phyloP scores from a whole-genome alignment of 1,140 invertebrate genomes.

The Drosophila littoralis region DNA sequence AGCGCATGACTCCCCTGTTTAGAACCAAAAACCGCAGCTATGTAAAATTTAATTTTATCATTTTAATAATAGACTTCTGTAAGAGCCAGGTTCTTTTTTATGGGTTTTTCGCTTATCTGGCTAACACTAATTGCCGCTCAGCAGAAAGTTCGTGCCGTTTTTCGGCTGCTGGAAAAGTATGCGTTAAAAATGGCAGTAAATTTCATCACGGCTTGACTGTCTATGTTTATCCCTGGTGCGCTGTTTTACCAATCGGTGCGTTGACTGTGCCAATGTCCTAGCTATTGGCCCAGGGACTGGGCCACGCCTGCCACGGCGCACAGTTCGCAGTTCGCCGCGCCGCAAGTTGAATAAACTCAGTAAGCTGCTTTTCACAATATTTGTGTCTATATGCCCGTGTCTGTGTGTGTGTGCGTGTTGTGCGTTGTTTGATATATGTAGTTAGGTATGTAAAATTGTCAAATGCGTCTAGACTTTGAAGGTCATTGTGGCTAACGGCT shows the following conservation, averaged over 20 bases:
- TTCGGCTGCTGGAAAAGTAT: conserved; percentile 21
- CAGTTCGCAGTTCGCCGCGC: conserved; percentile 23
- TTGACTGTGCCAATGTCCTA: conserved; percentile 46
- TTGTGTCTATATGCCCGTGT: conserved; percentile 37
- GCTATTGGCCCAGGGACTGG: conserved; percentile 30
- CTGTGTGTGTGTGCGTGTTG: conserved; percentile 30
- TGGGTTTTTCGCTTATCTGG: conserved; percentile 50
- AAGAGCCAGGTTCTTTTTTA: not conserved
- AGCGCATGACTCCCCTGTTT: too few species aligned
- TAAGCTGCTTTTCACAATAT: conserved; percentile 65
- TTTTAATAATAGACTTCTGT: not conserved
- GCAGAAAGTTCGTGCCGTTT: conserved; percentile 13
- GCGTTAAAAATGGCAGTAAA: conserved; percentile 23
- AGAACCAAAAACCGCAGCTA: not conserved
- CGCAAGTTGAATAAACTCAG: conserved; percentile 72
- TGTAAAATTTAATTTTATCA: not conserved
- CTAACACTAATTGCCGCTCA: conserved; percentile 55
- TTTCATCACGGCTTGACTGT: conserved; percentile 19
- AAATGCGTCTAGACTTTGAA: conserved; percentile 78
- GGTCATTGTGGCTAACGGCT: conserved; percentile 62
- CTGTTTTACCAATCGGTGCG: conserved; percentile 19
- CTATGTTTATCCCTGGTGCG: not conserved
- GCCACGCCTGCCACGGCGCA: not conserved
- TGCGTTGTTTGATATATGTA: conserved; percentile 45
- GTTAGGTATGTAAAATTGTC: conserved; percentile 68